Evolutionary conservation across 2,888 invertebrate species (phyloP), one percentile per base, ranked within the genome.

Genomic region (Himalopsyche kuldschensis): DNA sequence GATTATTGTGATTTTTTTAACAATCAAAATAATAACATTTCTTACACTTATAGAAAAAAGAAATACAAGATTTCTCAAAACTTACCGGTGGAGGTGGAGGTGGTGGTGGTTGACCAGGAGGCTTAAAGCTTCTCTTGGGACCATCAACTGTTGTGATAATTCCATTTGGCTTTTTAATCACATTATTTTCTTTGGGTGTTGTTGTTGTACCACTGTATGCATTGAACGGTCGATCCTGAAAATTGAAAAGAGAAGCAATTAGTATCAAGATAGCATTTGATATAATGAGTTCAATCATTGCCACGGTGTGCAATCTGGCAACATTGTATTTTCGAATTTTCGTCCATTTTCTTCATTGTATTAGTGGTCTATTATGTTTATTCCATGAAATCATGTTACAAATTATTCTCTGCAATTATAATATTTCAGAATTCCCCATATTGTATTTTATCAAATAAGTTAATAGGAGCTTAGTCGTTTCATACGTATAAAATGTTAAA

Each of bases 151-250:
- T 79, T 89, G 88, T 90, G 90, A 85, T 90, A 91, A 88, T 90
- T 92, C 27, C 90, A 91, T 76, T 90, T 91, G 10, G 90, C 91
- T 75, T 80, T 48, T 82, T 82, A 90, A 90, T 87, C 91, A 89
- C 48, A 88, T 89, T 78, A 90, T 20, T 48, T 20, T 48, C 48
- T 77, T 69, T 83, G 20, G 83, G 81, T 31, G 84, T 81, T 15
- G 85, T 85, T 3, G 85, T 80, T n/a, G 81, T 85, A 11, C 85
- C 80, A 75, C 79, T 86, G 69, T 85, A 86, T 24, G 85, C 84
- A 79, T 86, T 85, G 30, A 84, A 76, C 30, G 88, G 87, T 11
- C 89, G 88, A 82, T 90, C 89, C 90, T 90, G 87, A 77, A 88
- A 88, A 55, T 35, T 20, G 76, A 27, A 17, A 17, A 81, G 30